These are phyloP conservation scores for Tyria jacobaeae DNA, from an alignment of 2,888 invertebrate species.

Conservation along the genomic window DNA sequence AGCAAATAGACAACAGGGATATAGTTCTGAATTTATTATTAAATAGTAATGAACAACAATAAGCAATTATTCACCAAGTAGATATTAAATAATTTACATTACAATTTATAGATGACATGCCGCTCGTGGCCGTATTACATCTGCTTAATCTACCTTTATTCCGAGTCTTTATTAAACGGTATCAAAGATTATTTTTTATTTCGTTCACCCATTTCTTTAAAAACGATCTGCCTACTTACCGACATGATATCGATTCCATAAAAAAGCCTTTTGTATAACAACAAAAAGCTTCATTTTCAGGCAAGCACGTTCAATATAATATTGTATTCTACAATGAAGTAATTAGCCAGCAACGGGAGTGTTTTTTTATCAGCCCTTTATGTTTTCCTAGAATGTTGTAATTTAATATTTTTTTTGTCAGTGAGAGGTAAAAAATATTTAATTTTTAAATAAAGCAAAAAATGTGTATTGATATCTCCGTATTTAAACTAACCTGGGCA, in stretches of 20 bases:
- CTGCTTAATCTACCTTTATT: constrained; percentile 26
- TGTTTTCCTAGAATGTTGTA: constrained; percentile 76
- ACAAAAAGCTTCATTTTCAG: constrained; percentile 81
- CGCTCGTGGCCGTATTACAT: constrained; percentile 21
- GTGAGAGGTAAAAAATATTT: constrained; percentile 69
- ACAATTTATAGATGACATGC: background rate
- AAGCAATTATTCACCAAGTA: too few species aligned
- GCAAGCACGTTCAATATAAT: constrained; percentile 74
- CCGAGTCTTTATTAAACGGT: constrained; percentile 27
- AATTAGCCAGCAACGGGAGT: constrained; percentile 83
- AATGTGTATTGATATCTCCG: constrained; percentile 54
- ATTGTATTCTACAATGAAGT: constrained; percentile 80
- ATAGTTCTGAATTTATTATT: too few species aligned
- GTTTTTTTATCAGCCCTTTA: constrained; percentile 71
- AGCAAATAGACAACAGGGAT: too few species aligned
- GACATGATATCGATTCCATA: constrained; percentile 74
- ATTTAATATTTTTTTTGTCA: constrained; percentile 83
- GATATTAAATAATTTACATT: background rate
- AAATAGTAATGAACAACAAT: too few species aligned
- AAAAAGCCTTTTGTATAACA: constrained; percentile 75
- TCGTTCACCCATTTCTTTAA: constrained; percentile 34
- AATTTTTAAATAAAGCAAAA: constrained; percentile 62
- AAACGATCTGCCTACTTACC: constrained; percentile 71
- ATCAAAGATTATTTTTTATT: constrained; percentile 31
- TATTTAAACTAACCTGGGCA: constrained; percentile 10